Conservation (phyloP, 2,888 invertebrate genomes). For the Harpalus rubripes region DNA sequence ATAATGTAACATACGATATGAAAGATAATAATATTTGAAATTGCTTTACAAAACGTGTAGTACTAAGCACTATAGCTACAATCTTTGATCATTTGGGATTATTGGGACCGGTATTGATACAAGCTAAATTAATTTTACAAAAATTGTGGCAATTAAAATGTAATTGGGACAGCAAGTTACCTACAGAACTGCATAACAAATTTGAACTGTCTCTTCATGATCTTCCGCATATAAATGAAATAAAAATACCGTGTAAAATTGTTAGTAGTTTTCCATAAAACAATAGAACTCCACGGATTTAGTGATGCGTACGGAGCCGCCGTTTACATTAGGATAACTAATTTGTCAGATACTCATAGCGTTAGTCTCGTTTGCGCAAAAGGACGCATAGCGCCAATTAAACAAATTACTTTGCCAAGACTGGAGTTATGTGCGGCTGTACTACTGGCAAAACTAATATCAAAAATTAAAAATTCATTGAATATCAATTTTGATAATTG, state of each 20-base stretch:
- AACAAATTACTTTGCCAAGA: slow-evolving; percentile 69
- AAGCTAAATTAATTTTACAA: slow-evolving; percentile 42
- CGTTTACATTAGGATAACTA: slow-evolving; percentile 69
- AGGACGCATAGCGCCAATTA: slow-evolving; percentile 64
- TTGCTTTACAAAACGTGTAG: slow-evolving; percentile 13
- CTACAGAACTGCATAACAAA: background rate
- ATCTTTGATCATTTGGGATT: slow-evolving; percentile 7
- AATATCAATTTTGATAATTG: slow-evolving; percentile 34
- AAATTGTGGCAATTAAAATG: slow-evolving; percentile 16
- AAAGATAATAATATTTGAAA: no score
- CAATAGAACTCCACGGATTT: slow-evolving; percentile 70
- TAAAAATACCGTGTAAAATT: slow-evolving; percentile 16
- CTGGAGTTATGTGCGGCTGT: slow-evolving; percentile 71
- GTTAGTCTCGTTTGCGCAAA: slow-evolving; percentile 62
- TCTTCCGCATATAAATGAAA: background rate
- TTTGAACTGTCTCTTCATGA: background rate
- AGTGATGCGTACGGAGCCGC: slow-evolving; percentile 71
- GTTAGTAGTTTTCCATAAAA: background rate
- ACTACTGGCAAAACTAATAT: slow-evolving; percentile 68
- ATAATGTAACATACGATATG: no score
- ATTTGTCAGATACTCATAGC: no score
- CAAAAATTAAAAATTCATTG: slow-evolving; percentile 58
- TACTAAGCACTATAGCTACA: background rate
- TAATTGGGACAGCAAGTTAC: background rate
- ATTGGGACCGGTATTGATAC: background rate